Evolutionary conservation across 2,888 invertebrate species (phyloP).

Genomic region (Melipona beecheii): DNA sequence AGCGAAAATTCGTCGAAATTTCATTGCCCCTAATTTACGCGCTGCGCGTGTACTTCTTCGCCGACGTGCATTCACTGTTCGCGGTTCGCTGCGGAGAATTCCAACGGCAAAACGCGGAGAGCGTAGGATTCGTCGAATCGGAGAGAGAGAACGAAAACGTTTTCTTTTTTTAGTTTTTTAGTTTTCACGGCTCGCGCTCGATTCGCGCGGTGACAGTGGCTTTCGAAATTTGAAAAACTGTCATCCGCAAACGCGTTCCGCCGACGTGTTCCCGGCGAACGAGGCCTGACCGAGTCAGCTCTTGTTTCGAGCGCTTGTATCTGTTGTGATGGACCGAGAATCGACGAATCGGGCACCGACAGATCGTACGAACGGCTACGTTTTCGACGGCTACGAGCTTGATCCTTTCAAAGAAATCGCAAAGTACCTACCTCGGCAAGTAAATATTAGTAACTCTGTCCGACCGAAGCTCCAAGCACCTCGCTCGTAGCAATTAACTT

Average conservation of each 20-base stretch:
- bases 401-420: too few species aligned
- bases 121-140: not conserved
- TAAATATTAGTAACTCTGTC: too few species aligned
- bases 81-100: not conserved
- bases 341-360: not conserved
- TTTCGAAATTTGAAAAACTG: constrained; percentile 21
- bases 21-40: not conserved
- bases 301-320: too few species aligned
- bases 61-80: not conserved
- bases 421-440: too few species aligned
- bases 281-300: not conserved
- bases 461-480: too few species aligned
- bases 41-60: not conserved
- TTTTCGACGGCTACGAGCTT: too few species aligned
- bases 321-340: not conserved
- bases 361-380: too few species aligned
- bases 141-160: not conserved
- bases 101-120: not conserved
- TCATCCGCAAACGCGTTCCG: constrained; percentile 10
- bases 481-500: too few species aligned
- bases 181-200: constrained; percentile 8
- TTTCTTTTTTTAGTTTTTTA: not conserved
- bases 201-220: not conserved
- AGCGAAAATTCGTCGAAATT: not conserved
- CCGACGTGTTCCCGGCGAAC: not conserved